phyloP scores from a whole-genome alignment of 2,888 invertebrate genomes.

The Deroplatys truncata region DNA sequence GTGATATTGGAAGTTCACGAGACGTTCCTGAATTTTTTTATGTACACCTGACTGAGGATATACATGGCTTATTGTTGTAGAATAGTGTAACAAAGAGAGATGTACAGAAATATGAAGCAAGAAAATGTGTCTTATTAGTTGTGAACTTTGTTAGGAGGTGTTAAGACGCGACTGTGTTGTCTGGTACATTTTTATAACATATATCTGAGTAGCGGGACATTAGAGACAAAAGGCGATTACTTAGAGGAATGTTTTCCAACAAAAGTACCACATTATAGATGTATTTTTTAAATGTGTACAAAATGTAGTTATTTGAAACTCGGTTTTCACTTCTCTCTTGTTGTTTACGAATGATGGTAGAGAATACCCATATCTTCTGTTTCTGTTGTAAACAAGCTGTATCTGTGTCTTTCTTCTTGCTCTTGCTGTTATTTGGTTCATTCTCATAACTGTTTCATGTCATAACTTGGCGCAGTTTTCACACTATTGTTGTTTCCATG shows the following conservation, averaged over 20 bases:
- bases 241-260: not conserved
- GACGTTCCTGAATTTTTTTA: not conserved
- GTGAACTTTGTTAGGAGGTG: not conserved
- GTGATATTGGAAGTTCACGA: not conserved
- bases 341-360: not conserved
- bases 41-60: not conserved
- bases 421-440: not conserved
- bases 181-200: not conserved
- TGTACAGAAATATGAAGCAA: not conserved
- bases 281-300: conserved; percentile 14
- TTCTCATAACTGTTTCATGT: not conserved
- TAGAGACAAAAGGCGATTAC: not conserved
- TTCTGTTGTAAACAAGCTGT: not conserved
- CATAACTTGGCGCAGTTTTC: not conserved
- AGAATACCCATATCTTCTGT: too few relatives aligned
- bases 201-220: not conserved
- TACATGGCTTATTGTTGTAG: not conserved
- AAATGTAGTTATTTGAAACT: not conserved
- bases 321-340: not conserved
- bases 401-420: not conserved
- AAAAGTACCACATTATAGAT: not conserved
- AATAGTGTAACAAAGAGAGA: not conserved
- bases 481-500: not conserved
- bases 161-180: not conserved
- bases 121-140: not conserved